Evolutionary conservation across 2,113 vertebrate species (phyloP).

Genomic region (Tautogolabrus adspersus): DNA sequence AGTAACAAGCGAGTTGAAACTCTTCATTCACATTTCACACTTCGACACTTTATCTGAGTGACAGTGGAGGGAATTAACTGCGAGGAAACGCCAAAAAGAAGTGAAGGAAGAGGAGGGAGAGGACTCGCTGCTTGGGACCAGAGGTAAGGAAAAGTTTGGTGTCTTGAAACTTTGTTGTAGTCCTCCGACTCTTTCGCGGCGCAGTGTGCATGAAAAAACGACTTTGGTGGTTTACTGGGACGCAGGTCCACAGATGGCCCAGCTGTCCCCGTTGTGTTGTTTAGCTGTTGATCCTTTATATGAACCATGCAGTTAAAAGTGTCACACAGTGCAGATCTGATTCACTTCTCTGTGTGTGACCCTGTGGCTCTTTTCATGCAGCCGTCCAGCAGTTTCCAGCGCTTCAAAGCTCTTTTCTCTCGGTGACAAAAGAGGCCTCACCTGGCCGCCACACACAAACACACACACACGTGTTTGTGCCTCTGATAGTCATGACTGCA

Average conservation of each 20-base stretch:
- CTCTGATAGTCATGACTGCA: not conserved
- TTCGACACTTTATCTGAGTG: not conserved
- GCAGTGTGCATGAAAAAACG: no score
- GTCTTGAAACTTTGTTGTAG: not conserved
- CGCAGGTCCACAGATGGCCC: not conserved
- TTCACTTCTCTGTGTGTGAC: constrained; percentile 1
- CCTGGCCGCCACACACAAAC: constrained; percentile 38
- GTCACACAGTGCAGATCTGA: constrained; percentile 35
- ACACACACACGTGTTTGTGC: constrained; percentile 12
- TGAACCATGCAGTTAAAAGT: constrained; percentile 3
- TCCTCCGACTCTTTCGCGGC: not conserved
- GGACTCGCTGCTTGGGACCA: constrained; percentile 51
- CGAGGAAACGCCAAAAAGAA: not conserved
- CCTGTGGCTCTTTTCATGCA: constrained; percentile 31
- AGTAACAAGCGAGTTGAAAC: fast-evolving
- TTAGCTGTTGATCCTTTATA: not conserved
- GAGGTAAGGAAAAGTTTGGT: constrained; percentile 48
- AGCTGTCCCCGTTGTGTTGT: not conserved
- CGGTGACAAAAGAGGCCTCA: constrained; percentile 60
- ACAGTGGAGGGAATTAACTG: not conserved
- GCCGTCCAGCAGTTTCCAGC: constrained; percentile 67
- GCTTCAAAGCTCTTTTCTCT: constrained; percentile 47
- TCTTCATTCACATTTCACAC: fast-evolving
- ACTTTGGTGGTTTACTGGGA: not conserved
- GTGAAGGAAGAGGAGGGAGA: constrained; percentile 4